Base-by-base conservation (phyloP, 2,113 vertebrate genomes). In the Pomatostomus ruficeps region DNA sequence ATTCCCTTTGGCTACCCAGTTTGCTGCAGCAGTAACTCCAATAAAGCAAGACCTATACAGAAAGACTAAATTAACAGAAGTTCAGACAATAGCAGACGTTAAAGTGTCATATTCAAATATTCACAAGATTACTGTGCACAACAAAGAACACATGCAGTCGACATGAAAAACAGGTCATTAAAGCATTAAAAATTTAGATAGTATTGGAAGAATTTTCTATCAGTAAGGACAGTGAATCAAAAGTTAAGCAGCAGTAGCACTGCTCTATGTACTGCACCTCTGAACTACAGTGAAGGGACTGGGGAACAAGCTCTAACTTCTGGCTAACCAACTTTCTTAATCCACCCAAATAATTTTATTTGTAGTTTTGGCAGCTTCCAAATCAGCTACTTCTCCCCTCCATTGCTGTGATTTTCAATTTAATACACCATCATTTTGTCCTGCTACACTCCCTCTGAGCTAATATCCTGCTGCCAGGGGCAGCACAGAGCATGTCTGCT, bases 261-360 rank as follows among this genome's bases (percentile, higher is more conserved):
- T 0, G 0, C 5, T 45, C 8, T 24, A 16, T 1, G 2, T 11
- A 36, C 24, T 25, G 18, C 11, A 43, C 14, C 24, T 48, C 86
- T 49, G 14, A 81, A 63, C 25, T 33, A n/a, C 43, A 45, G 28
- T 0, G 0, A 66, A 46, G 6, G 23, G 42, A 42, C 21, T 15
- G 8, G 29, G 29, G 26, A 85, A 83, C 1, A 2, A 86, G 43
- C 22, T 81, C 40, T 51, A 52, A 52, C n/a, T 84, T 57, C 57
- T 33, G 31, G 25, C 45, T 59, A 55, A 63, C 19, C 33, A 85
- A 8, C 48, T 42, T 71, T 26, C 59, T 51, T 70, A 67, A 59
- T 6, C 14, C 57, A 61, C 11, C 22, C 65, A 67, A 92, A 29
- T 24, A 21, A 25, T 74, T 77, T 2, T 25, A 67, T 35, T 57